Conservation (phyloP, 2,888 invertebrate genomes). For the Tenthredo notha region DNA sequence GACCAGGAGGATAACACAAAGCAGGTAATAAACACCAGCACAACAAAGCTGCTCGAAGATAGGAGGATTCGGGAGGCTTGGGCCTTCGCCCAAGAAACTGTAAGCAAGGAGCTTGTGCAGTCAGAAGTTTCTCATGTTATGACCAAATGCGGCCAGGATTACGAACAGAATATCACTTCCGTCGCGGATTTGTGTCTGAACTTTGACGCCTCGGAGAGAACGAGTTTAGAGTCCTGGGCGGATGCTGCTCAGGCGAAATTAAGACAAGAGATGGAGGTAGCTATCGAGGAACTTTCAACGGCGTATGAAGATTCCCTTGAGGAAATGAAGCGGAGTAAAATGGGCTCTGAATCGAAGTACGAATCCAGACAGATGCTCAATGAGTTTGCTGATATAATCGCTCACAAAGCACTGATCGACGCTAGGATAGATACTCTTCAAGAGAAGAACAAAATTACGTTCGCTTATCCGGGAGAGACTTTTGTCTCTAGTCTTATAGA, state of each 20-base stretch:
- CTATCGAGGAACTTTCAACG: slow-evolving; percentile 84
- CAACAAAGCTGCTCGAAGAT: slow-evolving; percentile 80
- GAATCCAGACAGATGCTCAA: slow-evolving; percentile 80
- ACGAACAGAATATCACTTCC: slow-evolving; percentile 79
- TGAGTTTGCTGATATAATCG: slow-evolving; percentile 86
- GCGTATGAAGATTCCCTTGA: slow-evolving; percentile 84
- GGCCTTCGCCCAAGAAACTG: slow-evolving; percentile 87
- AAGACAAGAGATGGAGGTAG: slow-evolving; percentile 86
- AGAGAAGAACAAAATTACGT: slow-evolving; percentile 75
- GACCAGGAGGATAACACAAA: slow-evolving; percentile 67
- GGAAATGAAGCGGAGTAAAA: slow-evolving; percentile 80
- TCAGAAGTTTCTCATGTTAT: slow-evolving; percentile 89
- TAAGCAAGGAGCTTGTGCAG: slow-evolving; percentile 88
- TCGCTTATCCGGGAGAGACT: slow-evolving; percentile 66
- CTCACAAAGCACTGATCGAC: slow-evolving; percentile 88
- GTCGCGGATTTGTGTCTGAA: slow-evolving; percentile 79
- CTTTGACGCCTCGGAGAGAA: slow-evolving; percentile 83
- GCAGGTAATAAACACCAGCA: slow-evolving; percentile 78
- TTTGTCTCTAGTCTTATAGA: slow-evolving; percentile 74
- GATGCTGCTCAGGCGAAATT: slow-evolving; percentile 85
- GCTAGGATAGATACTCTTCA: slow-evolving; percentile 86
- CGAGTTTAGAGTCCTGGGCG: slow-evolving; percentile 87
- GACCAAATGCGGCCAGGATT: slow-evolving; percentile 85
- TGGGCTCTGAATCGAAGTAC: slow-evolving; percentile 64
- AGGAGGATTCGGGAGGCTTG: slow-evolving; percentile 87